These are phyloP conservation scores for Gambusia affinis DNA, from an alignment of 2,113 vertebrate species.

Conservation along the genomic window DNA sequence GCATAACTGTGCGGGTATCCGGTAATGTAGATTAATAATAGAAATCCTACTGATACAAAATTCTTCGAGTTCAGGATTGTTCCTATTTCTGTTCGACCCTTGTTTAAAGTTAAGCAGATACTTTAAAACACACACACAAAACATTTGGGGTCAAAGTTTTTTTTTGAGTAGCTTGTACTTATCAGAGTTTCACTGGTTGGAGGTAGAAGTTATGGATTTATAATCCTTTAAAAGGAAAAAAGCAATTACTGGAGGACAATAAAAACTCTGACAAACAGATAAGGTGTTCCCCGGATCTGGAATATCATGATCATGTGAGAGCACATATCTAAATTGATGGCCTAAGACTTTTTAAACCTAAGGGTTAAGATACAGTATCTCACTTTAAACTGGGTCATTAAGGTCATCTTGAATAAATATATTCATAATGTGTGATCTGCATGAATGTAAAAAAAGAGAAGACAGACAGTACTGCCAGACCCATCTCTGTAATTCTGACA, in stretches of 20 bases:
- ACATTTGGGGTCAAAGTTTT: constrained; percentile 39
- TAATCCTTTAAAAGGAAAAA: constrained; percentile 41
- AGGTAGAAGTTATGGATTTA: constrained; percentile 41
- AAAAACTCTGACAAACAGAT: constrained; percentile 62
- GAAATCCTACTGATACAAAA: no score
- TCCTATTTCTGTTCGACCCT: constrained; percentile 9
- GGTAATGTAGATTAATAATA: no score
- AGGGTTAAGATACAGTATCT: constrained; percentile 62
- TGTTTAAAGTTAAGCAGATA: constrained; percentile 36
- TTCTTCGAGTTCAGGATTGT: no score
- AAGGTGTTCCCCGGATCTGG: constrained; percentile 37
- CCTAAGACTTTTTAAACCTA: constrained; percentile 71
- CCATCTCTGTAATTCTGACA: constrained; percentile 48
- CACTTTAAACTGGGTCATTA: constrained; percentile 63
- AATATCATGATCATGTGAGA: constrained; percentile 48
- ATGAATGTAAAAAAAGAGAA: constrained; percentile 46
- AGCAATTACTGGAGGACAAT: constrained; percentile 58
- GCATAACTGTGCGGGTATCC: no score
- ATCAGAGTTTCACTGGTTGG: constrained; percentile 60
- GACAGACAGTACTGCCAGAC: constrained; percentile 36
- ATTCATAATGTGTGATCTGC: constrained; percentile 72
- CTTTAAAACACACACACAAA: constrained; percentile 5
- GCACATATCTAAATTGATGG: constrained; percentile 49
- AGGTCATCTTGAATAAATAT: constrained; percentile 73
- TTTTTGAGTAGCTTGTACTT: constrained; percentile 43